Base-by-base conservation (phyloP, 2,888 invertebrate genomes). In the Teleiodes luculella region DNA sequence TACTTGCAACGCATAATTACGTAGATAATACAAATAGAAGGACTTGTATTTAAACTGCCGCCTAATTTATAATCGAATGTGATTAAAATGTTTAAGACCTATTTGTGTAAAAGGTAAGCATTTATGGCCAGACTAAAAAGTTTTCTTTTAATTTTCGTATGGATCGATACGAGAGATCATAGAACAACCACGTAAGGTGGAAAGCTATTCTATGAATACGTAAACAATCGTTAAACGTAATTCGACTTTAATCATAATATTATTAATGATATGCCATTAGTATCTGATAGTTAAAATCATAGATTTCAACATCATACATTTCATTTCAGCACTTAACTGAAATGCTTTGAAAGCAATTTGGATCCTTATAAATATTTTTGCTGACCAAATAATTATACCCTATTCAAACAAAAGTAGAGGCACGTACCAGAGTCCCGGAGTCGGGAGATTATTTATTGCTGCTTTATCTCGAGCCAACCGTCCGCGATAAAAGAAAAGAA, bases 401-500 rank as follows among this genome's bases (percentile, higher is more conserved):
- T 6, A 28, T 13, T 28, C 43, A 3, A 43, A 43, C 43, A 43
- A 43, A 13, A 43, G 80, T 74, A 80, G 68, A 78, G 63, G 77
- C 82, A 82, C 81, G 80, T 79, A 79, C 74, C 71, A 69, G 13
- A 18, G 84, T 83, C 85, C 43, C 13, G 43, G 43, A 43, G 43
- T 43, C 70, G 67, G 74, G 28, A 24, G 43, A 84, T 86, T 86
- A 87, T 87, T 88, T 87, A 88, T 86, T 86, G 73, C 83, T 68
- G 71, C 75, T 86, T 87, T 86, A 86, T 87, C 84, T 85, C 73
- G 75, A 73, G 63, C 76, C 78, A 80, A 80, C 80, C 78, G 79
- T 79, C 76, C 71, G 78, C 74, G 84, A 86, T 86, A 84, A 86
- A 86, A 86, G 84, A 86, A 86, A 86, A 86, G 83, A 86, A 86